A percentile compares a stretch with the other conserved stretches of the same genome.
Evolutionary conservation across 2,797 vertebrate genomes (phyloP).

Genomic region (Neosilurus hyrtlii): DNA sequence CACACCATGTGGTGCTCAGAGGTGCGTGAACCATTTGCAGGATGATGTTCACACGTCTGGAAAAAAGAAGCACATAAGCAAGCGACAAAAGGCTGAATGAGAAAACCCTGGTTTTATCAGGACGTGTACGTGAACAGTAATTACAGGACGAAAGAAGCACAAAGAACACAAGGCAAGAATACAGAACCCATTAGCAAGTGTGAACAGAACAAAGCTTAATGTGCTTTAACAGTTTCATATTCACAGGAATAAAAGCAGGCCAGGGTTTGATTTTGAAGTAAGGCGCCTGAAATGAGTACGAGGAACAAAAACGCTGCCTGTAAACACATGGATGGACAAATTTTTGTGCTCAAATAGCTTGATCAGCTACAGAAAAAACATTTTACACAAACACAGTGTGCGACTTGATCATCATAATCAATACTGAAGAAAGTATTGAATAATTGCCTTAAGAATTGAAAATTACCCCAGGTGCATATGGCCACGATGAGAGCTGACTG

Average conservation of each 20-base stretch:
- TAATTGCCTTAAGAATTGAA: neutral
- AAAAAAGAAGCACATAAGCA: conserved; percentile 19
- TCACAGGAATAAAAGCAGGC: neutral
- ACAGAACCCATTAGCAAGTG: conserved; percentile 10
- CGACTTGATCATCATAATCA: neutral
- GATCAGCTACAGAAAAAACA: neutral
- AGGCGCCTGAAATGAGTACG: neutral
- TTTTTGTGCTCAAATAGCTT: neutral
- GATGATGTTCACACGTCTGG: conserved; percentile 41
- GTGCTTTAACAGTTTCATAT: neutral
- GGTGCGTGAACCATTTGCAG: conserved; percentile 33
- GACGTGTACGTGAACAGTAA: conserved; percentile 8
- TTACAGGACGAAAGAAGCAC: neutral
- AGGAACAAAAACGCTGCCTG: no score
- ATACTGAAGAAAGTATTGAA: no score
- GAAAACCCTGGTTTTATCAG: conserved; percentile 10
- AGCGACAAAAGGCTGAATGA: conserved; percentile 18
- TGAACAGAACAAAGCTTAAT: conserved; percentile 1
- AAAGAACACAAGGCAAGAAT: neutral
- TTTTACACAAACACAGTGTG: neutral
- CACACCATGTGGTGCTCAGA: neutral
- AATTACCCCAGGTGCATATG: no score
- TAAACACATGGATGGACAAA: neutral
- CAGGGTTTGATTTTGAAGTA: neutral
- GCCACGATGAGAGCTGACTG: no score